Conservation (phyloP, 2,888 invertebrate species). For the Troilus luridus region DNA sequence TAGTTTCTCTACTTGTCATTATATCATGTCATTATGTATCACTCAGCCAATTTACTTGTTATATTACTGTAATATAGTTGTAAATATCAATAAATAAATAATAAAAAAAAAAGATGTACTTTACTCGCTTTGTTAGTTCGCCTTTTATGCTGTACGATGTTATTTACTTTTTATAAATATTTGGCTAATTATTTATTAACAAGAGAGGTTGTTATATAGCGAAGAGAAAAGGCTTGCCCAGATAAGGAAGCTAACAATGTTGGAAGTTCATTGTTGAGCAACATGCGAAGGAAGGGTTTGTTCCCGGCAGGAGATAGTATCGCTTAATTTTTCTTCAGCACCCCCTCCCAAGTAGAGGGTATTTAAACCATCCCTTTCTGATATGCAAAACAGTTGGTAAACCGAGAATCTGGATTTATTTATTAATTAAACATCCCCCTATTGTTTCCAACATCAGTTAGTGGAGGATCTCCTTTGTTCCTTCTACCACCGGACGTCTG, state of each 20-base stretch:
- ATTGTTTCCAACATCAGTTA: not conserved
- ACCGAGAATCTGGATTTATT: not conserved
- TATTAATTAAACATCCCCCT: not conserved
- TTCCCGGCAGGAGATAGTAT: not conserved
- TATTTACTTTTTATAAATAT: too few species aligned
- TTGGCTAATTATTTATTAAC: not conserved
- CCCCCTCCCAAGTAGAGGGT: not conserved
- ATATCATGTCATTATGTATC: too few species aligned
- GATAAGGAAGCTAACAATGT: constrained; percentile 3
- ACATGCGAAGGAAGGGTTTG: constrained; percentile 40
- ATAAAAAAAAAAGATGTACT: too few species aligned
- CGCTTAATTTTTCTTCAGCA: constrained; percentile 20
- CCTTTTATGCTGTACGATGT: too few species aligned
- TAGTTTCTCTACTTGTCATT: too few species aligned
- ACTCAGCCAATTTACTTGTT: too few species aligned
- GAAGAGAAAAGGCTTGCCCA: not conserved
- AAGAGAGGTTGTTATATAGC: not conserved
- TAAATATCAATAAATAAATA: too few species aligned
- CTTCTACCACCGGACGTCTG: not conserved
- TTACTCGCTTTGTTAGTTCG: too few species aligned
- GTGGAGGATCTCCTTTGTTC: not conserved
- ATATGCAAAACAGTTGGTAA: not conserved
- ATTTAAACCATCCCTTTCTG: not conserved
- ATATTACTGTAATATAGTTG: too few species aligned
- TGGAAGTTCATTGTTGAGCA: constrained; percentile 7